phyloP scores from a whole-genome alignment of 2,113 vertebrate species.

The Ovibos moschatus region DNA sequence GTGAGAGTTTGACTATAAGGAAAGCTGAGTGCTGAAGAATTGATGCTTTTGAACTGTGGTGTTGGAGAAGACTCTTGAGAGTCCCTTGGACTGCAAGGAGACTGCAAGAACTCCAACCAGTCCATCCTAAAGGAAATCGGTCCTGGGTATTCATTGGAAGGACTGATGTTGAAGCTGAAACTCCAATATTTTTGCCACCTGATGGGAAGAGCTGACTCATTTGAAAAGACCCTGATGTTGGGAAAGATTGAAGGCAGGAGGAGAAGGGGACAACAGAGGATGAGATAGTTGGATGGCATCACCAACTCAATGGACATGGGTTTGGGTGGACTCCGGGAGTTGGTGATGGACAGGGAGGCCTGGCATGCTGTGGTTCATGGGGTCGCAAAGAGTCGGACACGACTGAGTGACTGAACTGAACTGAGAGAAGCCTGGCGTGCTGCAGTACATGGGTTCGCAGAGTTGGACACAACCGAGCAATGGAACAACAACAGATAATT shows the following conservation, averaged over 20 bases:
- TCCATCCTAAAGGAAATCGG: background rate
- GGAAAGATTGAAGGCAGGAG: background rate
- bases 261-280: background rate
- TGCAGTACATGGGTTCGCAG: background rate
- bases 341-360: background rate
- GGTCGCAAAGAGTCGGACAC: background rate
- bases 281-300: background rate
- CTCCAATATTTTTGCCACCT: background rate
- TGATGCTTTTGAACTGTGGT: background rate
- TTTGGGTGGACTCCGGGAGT: background rate
- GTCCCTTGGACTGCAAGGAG: background rate
- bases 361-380: accelerated
- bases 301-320: background rate
- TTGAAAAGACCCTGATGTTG: background rate
- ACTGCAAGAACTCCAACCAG: background rate
- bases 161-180: background rate
- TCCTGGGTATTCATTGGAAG: background rate
- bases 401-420: background rate
- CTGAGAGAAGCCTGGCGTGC: background rate
- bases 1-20: background rate
- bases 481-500: background rate
- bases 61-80: background rate
- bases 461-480: background rate
- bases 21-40: background rate
- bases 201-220: background rate